Evolutionary conservation across 2,797 vertebrate species (phyloP).

Genomic region (Sylvia borin): DNA sequence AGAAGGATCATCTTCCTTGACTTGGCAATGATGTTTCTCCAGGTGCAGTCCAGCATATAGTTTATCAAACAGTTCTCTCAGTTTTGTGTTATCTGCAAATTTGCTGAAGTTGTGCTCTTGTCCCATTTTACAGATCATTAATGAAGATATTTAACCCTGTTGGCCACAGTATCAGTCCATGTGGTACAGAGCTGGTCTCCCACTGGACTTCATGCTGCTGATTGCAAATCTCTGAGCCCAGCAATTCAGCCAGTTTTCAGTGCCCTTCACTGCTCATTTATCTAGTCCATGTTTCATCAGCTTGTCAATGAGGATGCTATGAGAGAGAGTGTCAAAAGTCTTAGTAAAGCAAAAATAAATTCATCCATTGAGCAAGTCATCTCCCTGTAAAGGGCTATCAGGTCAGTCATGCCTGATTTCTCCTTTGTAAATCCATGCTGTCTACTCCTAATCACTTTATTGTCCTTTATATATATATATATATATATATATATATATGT

Average conservation of each 20-base stretch:
- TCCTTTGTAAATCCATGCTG: background rate
- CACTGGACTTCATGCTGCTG: background rate
- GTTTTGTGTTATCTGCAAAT: background rate
- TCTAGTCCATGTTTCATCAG: background rate
- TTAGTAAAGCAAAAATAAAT: background rate
- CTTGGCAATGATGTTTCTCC: background rate
- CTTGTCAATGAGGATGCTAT: background rate
- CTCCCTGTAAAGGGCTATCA: background rate
- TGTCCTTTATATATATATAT: too few species aligned
- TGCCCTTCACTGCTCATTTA: conserved; percentile 5
- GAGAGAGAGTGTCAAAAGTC: background rate
- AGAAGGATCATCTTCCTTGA: background rate
- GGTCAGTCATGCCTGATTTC: background rate
- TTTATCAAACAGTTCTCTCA: background rate
- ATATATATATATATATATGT: background rate
- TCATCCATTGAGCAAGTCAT: background rate
- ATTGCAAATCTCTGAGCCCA: background rate
- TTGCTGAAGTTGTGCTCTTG: background rate
- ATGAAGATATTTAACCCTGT: background rate
- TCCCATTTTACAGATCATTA: background rate
- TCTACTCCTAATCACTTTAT: background rate
- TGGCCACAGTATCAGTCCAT: background rate
- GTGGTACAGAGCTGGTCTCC: background rate
- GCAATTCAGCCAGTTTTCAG: background rate
- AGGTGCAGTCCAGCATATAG: background rate